phyloP scores from a whole-genome alignment of 2,113 vertebrate species.

The Amphiprion ocellaris region DNA sequence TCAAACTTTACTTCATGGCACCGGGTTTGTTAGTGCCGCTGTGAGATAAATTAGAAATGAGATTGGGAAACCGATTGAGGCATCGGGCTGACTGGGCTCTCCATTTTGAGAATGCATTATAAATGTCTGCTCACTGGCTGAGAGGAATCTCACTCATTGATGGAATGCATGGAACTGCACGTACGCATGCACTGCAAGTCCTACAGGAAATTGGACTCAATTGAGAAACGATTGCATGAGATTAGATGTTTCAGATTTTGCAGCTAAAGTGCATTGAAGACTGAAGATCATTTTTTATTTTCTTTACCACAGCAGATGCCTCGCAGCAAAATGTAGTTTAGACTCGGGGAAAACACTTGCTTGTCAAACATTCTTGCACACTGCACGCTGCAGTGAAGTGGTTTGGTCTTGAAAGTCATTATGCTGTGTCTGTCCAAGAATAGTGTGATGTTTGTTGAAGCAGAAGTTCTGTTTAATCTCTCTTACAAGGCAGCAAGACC shows the following conservation, averaged over 20 bases:
- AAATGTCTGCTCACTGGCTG: slow-evolving; percentile 41
- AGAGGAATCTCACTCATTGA: slow-evolving; percentile 32
- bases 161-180: slow-evolving; percentile 4
- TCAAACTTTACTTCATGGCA: slow-evolving; percentile 50
- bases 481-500: too few species aligned
- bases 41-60: slow-evolving; percentile 71
- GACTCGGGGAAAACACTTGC: background rate
- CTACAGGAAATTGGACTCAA: slow-evolving; percentile 43
- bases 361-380: too few species aligned
- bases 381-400: too few species aligned
- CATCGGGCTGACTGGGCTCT: slow-evolving; percentile 63
- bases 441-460: background rate
- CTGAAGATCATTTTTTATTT: slow-evolving; percentile 4
- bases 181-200: background rate
- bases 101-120: slow-evolving; percentile 64
- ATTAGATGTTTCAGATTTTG: slow-evolving; percentile 39
- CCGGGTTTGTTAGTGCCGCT: slow-evolving; percentile 41
- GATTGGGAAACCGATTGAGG: slow-evolving; percentile 60
- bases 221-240: slow-evolving; percentile 40
- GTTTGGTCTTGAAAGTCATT: background rate
- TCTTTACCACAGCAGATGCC: too few species aligned
- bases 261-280: slow-evolving; percentile 3
- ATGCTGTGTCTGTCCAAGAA: background rate
- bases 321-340: background rate
- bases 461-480: background rate